Conservation (phyloP, 2,888 invertebrate species). For the Zhuqinia jingwanae region DNA sequence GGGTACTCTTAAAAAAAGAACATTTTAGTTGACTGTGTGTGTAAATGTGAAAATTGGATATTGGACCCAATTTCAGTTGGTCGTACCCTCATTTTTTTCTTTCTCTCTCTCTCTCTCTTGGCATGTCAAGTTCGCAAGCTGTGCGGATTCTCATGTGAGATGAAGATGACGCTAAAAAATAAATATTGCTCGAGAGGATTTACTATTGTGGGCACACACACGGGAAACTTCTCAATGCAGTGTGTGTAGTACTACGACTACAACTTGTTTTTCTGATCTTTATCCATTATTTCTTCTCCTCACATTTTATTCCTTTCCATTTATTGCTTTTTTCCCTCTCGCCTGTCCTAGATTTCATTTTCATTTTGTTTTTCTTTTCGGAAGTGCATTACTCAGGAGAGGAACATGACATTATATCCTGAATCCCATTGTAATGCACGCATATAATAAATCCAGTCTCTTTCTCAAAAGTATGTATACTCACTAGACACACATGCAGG, state of each 20-base stretch:
- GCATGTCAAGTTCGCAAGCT: constrained; percentile 28
- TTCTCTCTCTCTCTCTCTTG: no score
- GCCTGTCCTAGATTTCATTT: constrained; percentile 49
- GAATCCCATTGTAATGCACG: background rate
- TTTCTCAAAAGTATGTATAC: no score
- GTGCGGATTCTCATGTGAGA: constrained; percentile 23
- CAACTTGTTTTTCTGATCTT: constrained; percentile 15
- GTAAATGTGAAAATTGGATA: background rate
- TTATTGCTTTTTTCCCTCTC: constrained; percentile 51
- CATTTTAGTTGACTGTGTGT: background rate
- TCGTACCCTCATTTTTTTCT: constrained; percentile 1
- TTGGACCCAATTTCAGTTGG: background rate
- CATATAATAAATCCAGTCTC: no score
- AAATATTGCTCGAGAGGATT: background rate
- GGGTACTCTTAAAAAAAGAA: background rate
- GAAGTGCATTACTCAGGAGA: constrained; percentile 39
- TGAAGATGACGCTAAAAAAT: constrained; percentile 5
- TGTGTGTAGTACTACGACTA: no score
- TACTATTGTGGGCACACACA: background rate
- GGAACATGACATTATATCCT: constrained; percentile 52
- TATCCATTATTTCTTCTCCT: constrained; percentile 45
- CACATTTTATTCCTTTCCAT: constrained; percentile 43
- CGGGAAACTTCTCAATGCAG: constrained; percentile 13
- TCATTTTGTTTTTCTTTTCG: constrained; percentile 49
- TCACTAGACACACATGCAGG: no score